phyloP scores from a whole-genome alignment of 2,113 vertebrate genomes.

The Sylvietta virens region DNA sequence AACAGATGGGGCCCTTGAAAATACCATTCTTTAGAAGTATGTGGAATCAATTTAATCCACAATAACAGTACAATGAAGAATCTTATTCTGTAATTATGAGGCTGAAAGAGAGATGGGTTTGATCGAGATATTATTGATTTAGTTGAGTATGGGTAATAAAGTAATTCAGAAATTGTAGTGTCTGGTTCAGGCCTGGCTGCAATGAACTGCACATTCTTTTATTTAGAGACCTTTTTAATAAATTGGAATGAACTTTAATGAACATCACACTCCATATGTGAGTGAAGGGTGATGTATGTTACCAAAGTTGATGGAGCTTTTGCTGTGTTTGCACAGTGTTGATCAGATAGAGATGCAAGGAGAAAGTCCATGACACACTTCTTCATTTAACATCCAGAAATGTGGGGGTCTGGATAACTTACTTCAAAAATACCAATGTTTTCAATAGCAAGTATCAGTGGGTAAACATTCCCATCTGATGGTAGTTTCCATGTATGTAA shows the following conservation, averaged over 20 bases:
- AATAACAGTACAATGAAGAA: constrained; percentile 23
- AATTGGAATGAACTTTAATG: constrained; percentile 36
- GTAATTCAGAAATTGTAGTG: constrained; percentile 28
- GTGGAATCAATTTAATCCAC: constrained; percentile 52
- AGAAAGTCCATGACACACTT: background rate
- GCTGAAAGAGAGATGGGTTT: constrained; percentile 31
- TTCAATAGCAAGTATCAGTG: background rate
- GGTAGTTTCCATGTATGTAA: background rate
- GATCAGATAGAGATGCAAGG: background rate
- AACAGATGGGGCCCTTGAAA: constrained; percentile 44
- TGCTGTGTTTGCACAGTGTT: background rate
- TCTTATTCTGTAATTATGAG: constrained; percentile 23
- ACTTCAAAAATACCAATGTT: background rate
- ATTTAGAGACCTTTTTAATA: background rate
- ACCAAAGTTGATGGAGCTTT: background rate
- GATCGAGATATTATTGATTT: constrained; percentile 51
- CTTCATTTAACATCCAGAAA: background rate
- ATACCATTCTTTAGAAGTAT: background rate
- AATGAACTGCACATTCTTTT: background rate
- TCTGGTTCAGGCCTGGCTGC: background rate
- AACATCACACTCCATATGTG: background rate
- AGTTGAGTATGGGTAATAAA: constrained; percentile 11
- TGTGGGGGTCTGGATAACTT: background rate
- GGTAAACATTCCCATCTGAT: background rate
- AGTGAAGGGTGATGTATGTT: background rate